Base-by-base conservation (phyloP, 2,113 vertebrate species). In the Albula glossodonta region DNA sequence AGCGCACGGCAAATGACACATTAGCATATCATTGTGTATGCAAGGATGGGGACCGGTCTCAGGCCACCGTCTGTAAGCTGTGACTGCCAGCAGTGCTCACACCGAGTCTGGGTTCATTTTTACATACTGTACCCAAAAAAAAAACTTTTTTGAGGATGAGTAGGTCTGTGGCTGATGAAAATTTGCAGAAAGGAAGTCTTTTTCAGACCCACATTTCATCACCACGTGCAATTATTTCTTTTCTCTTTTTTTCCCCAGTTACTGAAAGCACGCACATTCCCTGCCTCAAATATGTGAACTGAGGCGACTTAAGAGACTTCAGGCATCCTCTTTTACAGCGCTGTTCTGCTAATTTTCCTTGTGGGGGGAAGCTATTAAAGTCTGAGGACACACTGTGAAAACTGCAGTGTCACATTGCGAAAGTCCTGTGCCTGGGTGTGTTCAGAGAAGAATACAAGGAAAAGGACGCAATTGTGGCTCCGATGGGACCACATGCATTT, bases 1-100 rank as follows among this genome's bases (percentile, higher is more conserved):
- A 89, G 86, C 88, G 84, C 87, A 88, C 82, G 86, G 88, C 82
- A 86, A 90, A 90, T 90, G 90, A 90, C 88, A 90, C 88, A 88
- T 92, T 89, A 90, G 89, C 89, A 90, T 92, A 90, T 90, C 84
- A 87, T 89, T 91, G 87, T 85, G 89, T 85, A 85, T 83, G 53
- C 81, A 17, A 56, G 86, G 86, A 89, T 90, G 84, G 87, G 88
- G 87, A 88, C 89, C 80, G 86, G 89, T 82, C 87, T 84, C 84
- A 84, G 84, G 77, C 77, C 83, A 66, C 48, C 3, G 48, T 50
- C 78, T 11, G 13, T 50, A 50, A 41, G 41, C 78, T 49, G 3
- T 17, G 48, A 49, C 1, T 9, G 70, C 70, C 22, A 10, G 22
- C 5, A 74, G 7, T 5, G 22, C 8, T 31, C 31, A 31, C 1